Percentiles rank a stretch among this genome's conserved stretches.
Evolutionary conservation across 2,113 vertebrate species (phyloP).

Genomic region (Apaloderma vittatum): DNA sequence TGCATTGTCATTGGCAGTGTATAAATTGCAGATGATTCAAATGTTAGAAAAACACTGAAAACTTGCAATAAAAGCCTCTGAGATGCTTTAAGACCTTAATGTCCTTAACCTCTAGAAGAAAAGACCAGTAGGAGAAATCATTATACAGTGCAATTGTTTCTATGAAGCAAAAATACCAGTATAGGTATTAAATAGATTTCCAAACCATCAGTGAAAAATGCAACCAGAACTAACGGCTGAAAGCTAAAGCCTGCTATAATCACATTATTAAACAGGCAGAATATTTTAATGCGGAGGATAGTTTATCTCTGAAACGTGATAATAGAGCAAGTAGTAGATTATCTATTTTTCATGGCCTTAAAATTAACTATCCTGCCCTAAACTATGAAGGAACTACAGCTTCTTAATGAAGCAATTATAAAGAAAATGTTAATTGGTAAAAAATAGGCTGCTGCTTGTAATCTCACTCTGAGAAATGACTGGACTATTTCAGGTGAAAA

Average conservation of each 20-base stretch:
- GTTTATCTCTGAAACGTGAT: not conserved
- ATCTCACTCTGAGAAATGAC: not conserved
- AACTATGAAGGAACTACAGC: not conserved
- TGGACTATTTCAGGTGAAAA: not conserved
- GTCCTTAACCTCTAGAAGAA: not conserved
- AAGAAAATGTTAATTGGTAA: constrained; percentile 8
- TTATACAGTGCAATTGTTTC: not conserved
- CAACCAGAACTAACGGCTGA: not conserved
- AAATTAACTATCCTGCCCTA: not conserved
- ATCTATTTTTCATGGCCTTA: not conserved
- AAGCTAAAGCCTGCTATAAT: not conserved
- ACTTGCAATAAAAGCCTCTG: not conserved
- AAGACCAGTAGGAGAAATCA: not conserved
- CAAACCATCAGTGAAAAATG: not conserved
- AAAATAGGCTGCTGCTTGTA: not conserved
- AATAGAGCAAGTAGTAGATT: not conserved
- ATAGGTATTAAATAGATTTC: not conserved
- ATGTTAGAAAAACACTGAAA: not conserved
- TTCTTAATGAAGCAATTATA: constrained; percentile 18
- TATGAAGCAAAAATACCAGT: not conserved
- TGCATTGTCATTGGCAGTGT: not conserved
- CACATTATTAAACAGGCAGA: not conserved
- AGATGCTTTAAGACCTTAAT: not conserved
- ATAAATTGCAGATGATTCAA: not conserved
- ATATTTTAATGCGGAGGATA: not conserved